phyloP scores from a whole-genome alignment of 2,797 vertebrate species.

The Sorex maritimensis region DNA sequence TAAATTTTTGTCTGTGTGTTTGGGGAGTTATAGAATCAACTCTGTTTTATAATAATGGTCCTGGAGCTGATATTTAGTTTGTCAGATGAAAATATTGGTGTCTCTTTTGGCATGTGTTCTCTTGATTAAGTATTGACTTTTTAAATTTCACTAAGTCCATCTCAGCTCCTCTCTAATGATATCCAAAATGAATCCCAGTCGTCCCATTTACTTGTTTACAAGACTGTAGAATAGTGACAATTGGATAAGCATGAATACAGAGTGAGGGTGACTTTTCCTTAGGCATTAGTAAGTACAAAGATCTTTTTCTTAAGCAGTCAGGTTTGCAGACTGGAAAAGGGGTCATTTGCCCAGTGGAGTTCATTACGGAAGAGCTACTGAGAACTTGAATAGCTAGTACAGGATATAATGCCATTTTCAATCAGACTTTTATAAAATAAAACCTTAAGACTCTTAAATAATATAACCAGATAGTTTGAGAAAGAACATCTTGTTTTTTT shows the following conservation, averaged over 20 bases:
- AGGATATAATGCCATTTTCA: slow-evolving; percentile 68
- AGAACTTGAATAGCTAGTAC: slow-evolving; percentile 72
- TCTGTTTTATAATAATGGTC: slow-evolving; percentile 71
- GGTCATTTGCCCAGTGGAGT: slow-evolving; percentile 66
- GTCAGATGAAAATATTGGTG: slow-evolving; percentile 62
- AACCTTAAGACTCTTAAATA: slow-evolving; percentile 68
- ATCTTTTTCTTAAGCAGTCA: slow-evolving; percentile 18
- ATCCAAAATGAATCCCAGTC: slow-evolving; percentile 73
- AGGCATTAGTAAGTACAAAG: slow-evolving; percentile 50
- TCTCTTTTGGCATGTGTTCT: slow-evolving; percentile 43
- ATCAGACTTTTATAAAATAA: slow-evolving; percentile 55
- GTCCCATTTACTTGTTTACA: slow-evolving; percentile 75
- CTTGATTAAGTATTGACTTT: slow-evolving; percentile 77
- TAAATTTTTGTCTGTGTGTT: slow-evolving; percentile 84
- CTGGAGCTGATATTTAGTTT: slow-evolving; percentile 70
- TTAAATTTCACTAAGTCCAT: slow-evolving; percentile 77
- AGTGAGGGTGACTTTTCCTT: slow-evolving; percentile 21
- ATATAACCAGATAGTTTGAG: slow-evolving; percentile 75
- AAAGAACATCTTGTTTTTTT: slow-evolving; percentile 80
- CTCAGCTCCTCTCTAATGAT: slow-evolving; percentile 79
- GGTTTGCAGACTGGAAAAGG: slow-evolving; percentile 23
- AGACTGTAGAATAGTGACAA: slow-evolving; percentile 61
- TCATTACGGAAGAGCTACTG: slow-evolving; percentile 69
- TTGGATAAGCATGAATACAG: slow-evolving; percentile 63
- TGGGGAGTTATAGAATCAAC: slow-evolving; percentile 79